phyloP scores from a whole-genome alignment of 2,888 invertebrate species.

The Synanthedon tipuliformis region DNA sequence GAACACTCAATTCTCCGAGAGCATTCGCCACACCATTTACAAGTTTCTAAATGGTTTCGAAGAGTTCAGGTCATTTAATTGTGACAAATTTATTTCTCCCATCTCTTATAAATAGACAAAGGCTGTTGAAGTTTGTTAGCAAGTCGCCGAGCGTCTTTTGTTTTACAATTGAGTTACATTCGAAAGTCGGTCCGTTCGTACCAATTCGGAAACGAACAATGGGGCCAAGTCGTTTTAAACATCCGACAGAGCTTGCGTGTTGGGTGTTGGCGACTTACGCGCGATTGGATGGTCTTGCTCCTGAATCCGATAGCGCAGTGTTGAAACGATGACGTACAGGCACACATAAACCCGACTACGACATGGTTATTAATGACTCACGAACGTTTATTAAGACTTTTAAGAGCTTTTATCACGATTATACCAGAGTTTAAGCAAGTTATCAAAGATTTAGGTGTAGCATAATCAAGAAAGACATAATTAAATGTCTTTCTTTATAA shows the following conservation, averaged over 20 bases:
- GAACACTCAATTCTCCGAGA: too few relatives aligned
- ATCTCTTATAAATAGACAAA: constrained; percentile 26
- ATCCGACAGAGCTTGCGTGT: constrained; percentile 28
- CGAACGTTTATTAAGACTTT: too few relatives aligned
- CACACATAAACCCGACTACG: neutral
- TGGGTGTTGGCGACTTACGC: constrained; percentile 42
- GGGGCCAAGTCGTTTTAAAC: constrained; percentile 39
- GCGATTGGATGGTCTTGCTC: constrained; percentile 37
- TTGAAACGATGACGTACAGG: neutral
- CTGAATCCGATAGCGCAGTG: constrained; percentile 24
- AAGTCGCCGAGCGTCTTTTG: constrained; percentile 27
- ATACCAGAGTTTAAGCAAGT: too few relatives aligned
- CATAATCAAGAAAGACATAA: too few relatives aligned
- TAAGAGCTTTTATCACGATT: too few relatives aligned
- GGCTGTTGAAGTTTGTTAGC: constrained; percentile 45
- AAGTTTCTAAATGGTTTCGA: neutral
- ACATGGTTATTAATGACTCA: too few relatives aligned
- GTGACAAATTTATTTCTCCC: neutral
- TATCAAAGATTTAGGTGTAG: too few relatives aligned
- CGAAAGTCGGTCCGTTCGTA: constrained; percentile 14
- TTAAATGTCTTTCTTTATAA: too few relatives aligned
- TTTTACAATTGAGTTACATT: constrained; percentile 54
- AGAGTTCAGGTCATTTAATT: neutral
- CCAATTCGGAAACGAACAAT: constrained; percentile 35
- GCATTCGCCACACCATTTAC: too few relatives aligned